Percentiles rank a stretch among this genome's conserved stretches.
Conservation (phyloP, 2,888 invertebrate genomes). For the Pristionchus fissidentatus region DNA sequence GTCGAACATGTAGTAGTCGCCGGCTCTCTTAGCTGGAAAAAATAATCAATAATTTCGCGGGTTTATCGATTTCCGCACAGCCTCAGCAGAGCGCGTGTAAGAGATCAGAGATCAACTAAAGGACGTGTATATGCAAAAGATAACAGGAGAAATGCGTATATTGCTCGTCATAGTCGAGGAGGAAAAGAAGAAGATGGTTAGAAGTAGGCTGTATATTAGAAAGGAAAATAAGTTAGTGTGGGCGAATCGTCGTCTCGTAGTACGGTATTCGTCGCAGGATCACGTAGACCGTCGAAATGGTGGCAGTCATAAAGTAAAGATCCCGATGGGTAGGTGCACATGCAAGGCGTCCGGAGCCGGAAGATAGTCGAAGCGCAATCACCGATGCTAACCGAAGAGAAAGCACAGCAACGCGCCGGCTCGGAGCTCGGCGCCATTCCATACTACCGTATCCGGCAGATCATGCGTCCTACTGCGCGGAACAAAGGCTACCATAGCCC, state of each 20-base stretch:
- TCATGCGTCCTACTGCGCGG: constrained; percentile 30
- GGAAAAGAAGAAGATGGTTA: not conserved
- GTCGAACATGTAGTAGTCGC: constrained; percentile 99
- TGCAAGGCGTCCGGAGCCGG: constrained; percentile 19
- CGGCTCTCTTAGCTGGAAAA: constrained; percentile 90
- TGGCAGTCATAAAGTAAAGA: no score
- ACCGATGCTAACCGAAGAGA: constrained; percentile 16
- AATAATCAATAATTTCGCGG: not conserved
- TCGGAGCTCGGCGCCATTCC: not conserved
- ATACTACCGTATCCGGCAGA: constrained; percentile 30
- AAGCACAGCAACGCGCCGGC: not conserved
- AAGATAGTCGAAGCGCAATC: not conserved
- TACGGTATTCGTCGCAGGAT: not conserved
- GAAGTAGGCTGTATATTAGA: not conserved
- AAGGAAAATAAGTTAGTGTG: constrained; percentile 23
- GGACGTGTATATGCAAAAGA: constrained; percentile 42
- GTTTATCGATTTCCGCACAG: not conserved
- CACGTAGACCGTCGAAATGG: not conserved
- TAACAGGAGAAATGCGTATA: not conserved
- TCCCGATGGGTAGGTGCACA: not conserved
- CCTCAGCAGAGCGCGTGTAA: constrained; percentile 38
- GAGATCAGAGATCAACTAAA: constrained; percentile 46
- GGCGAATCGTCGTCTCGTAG: not conserved
- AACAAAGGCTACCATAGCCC: constrained; percentile 44
- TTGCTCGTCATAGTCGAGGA: not conserved